phyloP scores from a whole-genome alignment of 1,140 invertebrate species.

The Drosophila prosaltans region DNA sequence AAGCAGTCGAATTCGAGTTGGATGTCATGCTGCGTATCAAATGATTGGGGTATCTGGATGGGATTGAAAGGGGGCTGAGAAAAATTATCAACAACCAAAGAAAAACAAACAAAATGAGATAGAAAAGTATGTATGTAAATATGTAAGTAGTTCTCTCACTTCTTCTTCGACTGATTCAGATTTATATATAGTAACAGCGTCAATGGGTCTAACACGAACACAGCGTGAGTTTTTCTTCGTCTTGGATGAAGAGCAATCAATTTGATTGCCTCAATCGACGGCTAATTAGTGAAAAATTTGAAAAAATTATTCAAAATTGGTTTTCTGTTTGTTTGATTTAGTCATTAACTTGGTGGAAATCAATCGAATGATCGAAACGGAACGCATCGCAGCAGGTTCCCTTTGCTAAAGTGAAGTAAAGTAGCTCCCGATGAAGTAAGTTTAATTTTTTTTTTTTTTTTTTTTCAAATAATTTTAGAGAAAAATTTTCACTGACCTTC shows the following conservation, averaged over 20 bases:
- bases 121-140: neutral
- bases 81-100: conserved; percentile 66
- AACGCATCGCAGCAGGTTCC: neutral
- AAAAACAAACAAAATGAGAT: conserved; percentile 44
- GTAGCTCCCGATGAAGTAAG: conserved; percentile 58
- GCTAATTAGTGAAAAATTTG: conserved; percentile 70
- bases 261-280: conserved; percentile 79
- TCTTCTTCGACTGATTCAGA: conserved; percentile 43
- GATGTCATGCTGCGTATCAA: conserved; percentile 63
- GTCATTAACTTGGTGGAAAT: conserved; percentile 33
- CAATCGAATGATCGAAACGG: conserved; percentile 16
- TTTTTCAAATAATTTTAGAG: neutral
- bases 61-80: conserved; percentile 61
- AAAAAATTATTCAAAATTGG: conserved; percentile 58
- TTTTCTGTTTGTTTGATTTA: conserved; percentile 51
- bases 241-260: conserved; percentile 64
- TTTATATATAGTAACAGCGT: conserved; percentile 71
- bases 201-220: conserved; percentile 62
- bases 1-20: conserved; percentile 39
- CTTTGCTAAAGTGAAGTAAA: neutral
- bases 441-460: conserved; percentile 2
- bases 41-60: conserved; percentile 21
- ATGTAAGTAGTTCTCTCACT: conserved; percentile 12
- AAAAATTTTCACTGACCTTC: conserved; percentile 60
- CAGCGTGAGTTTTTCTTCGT: conserved; percentile 51